A percentile compares a stretch with the other conserved stretches of the same genome.
Evolutionary conservation across 2,888 invertebrate species (phyloP).

Genomic region (Charanyca ferruginea): DNA sequence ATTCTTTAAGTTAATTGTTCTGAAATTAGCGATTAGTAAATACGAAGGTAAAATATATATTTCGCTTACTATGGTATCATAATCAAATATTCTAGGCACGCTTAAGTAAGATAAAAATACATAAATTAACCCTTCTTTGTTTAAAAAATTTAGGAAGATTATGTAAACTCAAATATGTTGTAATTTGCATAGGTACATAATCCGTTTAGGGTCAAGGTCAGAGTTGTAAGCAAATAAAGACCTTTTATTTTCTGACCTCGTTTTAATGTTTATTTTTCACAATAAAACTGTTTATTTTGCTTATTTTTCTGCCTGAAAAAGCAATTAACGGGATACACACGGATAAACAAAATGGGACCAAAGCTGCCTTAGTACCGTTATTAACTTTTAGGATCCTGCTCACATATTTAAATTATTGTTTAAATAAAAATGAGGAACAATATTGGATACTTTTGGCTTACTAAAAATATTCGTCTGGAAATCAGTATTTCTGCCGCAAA

Average conservation of each 20-base stretch:
- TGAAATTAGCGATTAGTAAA: too few species aligned
- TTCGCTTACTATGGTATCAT: neutral
- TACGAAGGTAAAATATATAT: too few species aligned
- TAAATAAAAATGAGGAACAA: constrained; percentile 9
- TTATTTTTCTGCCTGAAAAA: constrained; percentile 30
- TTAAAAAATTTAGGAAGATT: neutral
- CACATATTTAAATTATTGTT: constrained; percentile 24
- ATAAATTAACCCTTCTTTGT: neutral
- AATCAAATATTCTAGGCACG: neutral
- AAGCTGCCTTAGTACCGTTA: constrained; percentile 17
- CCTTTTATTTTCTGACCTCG: constrained; percentile 32
- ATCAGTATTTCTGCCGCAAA: too few species aligned
- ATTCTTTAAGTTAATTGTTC: too few species aligned
- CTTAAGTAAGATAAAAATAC: neutral
- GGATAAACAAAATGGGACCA: constrained; percentile 26
- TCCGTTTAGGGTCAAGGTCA: constrained; percentile 25
- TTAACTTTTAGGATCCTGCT: constrained; percentile 23
- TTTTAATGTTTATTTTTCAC: constrained; percentile 35
- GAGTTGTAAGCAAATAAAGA: constrained; percentile 36
- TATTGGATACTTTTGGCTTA: too few species aligned
- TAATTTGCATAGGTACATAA: constrained; percentile 29
- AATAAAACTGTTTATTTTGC: constrained; percentile 35
- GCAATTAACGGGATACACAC: constrained; percentile 41
- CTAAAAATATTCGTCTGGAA: too few species aligned
- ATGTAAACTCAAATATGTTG: constrained; percentile 12